A percentile compares a stretch with the other conserved stretches of the same genome.
These are phyloP conservation scores for Prionchulus punctatus DNA, from an alignment of 2,888 invertebrate genomes.

Conservation along the genomic window DNA sequence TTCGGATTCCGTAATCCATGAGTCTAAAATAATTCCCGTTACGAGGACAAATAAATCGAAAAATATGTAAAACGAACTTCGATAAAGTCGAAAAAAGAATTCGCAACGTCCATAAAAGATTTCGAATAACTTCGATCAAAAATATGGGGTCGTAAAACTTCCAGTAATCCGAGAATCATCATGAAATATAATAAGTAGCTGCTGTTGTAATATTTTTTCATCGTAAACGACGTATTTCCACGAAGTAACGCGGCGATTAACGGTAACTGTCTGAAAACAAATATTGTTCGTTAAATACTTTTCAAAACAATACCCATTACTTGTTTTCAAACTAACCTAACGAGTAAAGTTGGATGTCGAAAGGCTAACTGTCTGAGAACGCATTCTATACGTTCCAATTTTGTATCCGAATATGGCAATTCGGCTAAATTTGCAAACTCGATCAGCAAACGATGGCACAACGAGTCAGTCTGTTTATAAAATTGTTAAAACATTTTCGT, in stretches of 20 bases:
- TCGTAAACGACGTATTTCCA: background rate
- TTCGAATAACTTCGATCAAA: background rate
- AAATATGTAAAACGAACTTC: background rate
- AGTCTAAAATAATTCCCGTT: background rate
- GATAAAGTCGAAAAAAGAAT: background rate
- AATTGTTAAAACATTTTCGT: too few species aligned
- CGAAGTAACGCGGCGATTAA: background rate
- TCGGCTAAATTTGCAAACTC: too few species aligned
- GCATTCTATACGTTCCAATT: too few species aligned
- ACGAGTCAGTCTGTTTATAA: too few species aligned
- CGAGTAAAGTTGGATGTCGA: too few species aligned
- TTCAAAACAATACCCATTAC: too few species aligned
- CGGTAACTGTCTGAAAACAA: background rate
- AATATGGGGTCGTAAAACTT: background rate
- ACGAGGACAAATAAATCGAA: background rate
- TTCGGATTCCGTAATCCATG: background rate
- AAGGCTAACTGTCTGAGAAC: too few species aligned
- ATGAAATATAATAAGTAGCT: background rate
- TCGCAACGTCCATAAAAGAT: background rate
- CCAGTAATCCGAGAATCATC: background rate
- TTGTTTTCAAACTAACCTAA: too few species aligned
- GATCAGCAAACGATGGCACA: too few species aligned
- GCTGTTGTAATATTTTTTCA: background rate
- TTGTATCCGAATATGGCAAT: too few species aligned
- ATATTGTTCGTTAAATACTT: too few species aligned